phyloP scores from a whole-genome alignment of 2,113 vertebrate species.

The Corydoras sp. region DNA sequence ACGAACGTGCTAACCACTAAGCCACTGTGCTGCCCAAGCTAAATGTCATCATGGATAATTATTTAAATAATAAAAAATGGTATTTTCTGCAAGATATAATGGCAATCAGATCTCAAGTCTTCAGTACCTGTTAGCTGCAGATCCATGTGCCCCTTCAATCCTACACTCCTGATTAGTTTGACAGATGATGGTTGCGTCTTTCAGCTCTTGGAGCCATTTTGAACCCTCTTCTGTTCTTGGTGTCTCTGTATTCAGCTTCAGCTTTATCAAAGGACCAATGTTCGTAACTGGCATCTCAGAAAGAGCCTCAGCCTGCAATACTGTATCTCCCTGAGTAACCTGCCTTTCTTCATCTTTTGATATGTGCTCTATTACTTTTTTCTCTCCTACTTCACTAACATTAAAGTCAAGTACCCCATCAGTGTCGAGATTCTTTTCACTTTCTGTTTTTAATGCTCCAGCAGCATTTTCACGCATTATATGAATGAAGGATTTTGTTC shows the following conservation, averaged over 20 bases:
- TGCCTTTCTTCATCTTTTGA: constrained; percentile 21
- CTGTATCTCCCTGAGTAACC: constrained; percentile 5
- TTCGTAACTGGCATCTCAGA: constrained; percentile 22
- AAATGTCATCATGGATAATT: too few relatives aligned
- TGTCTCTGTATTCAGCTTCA: constrained; percentile 34
- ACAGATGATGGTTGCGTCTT: constrained; percentile 50
- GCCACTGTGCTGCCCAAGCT: too few relatives aligned
- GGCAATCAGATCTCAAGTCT: background rate
- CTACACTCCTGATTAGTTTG: constrained; percentile 49
- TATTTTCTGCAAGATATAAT: too few relatives aligned
- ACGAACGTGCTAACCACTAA: too few relatives aligned
- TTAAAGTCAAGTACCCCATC: background rate
- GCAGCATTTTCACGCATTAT: constrained; percentile 21
- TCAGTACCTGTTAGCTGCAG: constrained; percentile 59
- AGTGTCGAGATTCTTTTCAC: background rate
- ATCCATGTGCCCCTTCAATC: constrained; percentile 29
- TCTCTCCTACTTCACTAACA: background rate
- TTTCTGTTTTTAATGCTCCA: constrained; percentile 1
- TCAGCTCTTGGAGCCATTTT: constrained; percentile 60
- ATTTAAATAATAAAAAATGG: too few relatives aligned
- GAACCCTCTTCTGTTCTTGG: constrained; percentile 11
- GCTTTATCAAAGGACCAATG: constrained; percentile 12
- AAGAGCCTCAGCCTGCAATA: constrained; percentile 1
- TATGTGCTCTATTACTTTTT: constrained; percentile 1
- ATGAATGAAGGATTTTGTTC: constrained; percentile 28